These are phyloP conservation scores for Melinaea menophilus DNA, from an alignment of 2,888 invertebrate genomes.

Conservation along the genomic window DNA sequence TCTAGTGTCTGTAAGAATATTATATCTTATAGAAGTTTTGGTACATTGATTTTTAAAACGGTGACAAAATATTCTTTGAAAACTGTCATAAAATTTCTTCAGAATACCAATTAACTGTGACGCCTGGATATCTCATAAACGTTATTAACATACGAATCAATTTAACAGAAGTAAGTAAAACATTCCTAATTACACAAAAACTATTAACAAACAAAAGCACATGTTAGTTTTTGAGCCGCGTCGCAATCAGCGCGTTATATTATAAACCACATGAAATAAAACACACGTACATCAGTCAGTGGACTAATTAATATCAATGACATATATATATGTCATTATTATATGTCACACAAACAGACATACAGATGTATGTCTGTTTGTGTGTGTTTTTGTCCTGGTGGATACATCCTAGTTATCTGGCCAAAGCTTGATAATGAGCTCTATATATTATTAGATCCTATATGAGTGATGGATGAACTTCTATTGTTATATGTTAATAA, in stretches of 20 bases:
- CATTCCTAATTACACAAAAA: neutral
- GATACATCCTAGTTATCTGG: constrained; percentile 35
- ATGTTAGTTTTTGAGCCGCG: neutral
- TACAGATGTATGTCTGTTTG: neutral
- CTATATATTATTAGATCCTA: constrained; percentile 30
- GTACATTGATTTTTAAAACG: neutral
- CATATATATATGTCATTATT: constrained; percentile 16
- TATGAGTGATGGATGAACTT: neutral
- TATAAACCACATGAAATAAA: constrained; percentile 13
- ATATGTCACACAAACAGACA: constrained; percentile 17
- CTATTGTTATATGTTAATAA: no score
- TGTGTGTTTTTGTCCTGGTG: constrained; percentile 10
- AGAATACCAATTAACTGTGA: no score
- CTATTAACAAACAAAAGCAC: neutral
- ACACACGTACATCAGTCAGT: constrained; percentile 21
- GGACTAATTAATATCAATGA: constrained; percentile 22
- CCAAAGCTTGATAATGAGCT: constrained; percentile 41
- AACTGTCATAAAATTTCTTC: neutral
- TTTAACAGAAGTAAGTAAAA: neutral
- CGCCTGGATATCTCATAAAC: no score
- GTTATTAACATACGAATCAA: no score
- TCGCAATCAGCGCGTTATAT: constrained; percentile 2
- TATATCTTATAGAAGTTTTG: neutral
- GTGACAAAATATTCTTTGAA: neutral
- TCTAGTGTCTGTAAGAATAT: neutral